phyloP scores from a whole-genome alignment of 53 echinoderm and acorn worm species.

The Antedon mediterranea region DNA sequence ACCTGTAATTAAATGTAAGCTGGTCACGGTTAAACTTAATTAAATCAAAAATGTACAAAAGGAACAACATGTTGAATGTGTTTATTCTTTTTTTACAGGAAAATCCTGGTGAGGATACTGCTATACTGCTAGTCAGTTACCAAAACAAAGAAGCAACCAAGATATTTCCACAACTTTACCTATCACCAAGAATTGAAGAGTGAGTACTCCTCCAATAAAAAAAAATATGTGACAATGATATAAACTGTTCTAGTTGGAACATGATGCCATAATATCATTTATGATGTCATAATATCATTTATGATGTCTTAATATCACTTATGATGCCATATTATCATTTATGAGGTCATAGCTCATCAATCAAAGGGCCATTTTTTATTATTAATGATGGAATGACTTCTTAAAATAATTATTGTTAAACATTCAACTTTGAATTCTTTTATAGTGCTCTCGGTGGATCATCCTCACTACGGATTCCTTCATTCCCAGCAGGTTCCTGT shows the following conservation, averaged over 20 bases:
- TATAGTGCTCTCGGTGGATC: slow-evolving; percentile 79
- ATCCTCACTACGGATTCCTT: slow-evolving; percentile 57
- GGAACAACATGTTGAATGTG: too few species aligned
- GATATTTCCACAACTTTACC: slow-evolving; percentile 75
- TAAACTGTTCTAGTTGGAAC: neutral
- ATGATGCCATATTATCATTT: too few species aligned
- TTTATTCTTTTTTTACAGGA: slow-evolving; percentile 25
- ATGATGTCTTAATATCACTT: too few species aligned
- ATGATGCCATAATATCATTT: too few species aligned
- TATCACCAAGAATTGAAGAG: slow-evolving; percentile 97
- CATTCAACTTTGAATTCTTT: neutral
- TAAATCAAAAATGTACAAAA: too few species aligned
- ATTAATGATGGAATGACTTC: too few species aligned
- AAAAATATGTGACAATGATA: neutral
- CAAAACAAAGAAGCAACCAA: slow-evolving; percentile 68
- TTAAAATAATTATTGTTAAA: too few species aligned
- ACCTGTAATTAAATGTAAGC: too few species aligned
- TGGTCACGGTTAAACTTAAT: too few species aligned
- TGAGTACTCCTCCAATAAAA: slow-evolving; percentile 20
- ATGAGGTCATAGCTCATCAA: too few species aligned
- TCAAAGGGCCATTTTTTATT: too few species aligned
- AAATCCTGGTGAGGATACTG: slow-evolving; percentile 83
- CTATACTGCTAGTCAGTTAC: slow-evolving; percentile 78
- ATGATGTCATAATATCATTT: too few species aligned
- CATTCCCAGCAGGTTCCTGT: slow-evolving; percentile 38